Conservation (phyloP, 2,113 vertebrate species). For the Tricholaema leucomelas region DNA sequence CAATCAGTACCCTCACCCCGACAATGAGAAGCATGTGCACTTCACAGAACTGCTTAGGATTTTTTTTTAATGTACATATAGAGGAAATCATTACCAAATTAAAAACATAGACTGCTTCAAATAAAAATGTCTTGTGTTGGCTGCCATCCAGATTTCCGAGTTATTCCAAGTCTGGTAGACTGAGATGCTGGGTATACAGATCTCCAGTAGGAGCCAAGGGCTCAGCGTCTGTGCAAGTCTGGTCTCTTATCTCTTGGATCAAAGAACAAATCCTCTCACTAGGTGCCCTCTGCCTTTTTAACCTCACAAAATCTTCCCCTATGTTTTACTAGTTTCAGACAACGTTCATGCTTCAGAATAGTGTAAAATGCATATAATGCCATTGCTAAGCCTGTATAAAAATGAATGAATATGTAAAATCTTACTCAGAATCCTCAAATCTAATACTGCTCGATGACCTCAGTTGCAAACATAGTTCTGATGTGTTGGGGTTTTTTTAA, state of each 20-base stretch:
- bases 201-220: constrained; percentile 11
- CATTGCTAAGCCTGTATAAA: background rate
- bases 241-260: constrained; percentile 3
- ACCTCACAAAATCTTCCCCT: background rate
- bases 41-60: background rate
- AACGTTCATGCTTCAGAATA: background rate
- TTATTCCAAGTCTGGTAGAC: constrained; percentile 30
- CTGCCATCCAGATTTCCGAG: constrained; percentile 1
- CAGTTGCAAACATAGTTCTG: background rate
- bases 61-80: background rate
- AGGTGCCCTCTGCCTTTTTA: constrained; percentile 44
- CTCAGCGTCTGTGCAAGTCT: background rate
- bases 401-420: background rate
- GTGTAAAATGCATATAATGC: background rate
- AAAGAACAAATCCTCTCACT: constrained; percentile 50
- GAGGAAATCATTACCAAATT: background rate
- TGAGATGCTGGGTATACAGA: constrained; percentile 32
- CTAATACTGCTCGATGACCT: background rate
- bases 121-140: constrained; percentile 9
- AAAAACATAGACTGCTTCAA: background rate
- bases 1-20: background rate
- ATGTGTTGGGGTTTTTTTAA: background rate
- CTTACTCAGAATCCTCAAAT: background rate
- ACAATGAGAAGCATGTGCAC: rapidly evolving
- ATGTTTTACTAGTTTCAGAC: background rate